These are phyloP conservation scores for Caradrina clavipalpis DNA, from an alignment of 2,888 invertebrate genomes.

Conservation along the genomic window DNA sequence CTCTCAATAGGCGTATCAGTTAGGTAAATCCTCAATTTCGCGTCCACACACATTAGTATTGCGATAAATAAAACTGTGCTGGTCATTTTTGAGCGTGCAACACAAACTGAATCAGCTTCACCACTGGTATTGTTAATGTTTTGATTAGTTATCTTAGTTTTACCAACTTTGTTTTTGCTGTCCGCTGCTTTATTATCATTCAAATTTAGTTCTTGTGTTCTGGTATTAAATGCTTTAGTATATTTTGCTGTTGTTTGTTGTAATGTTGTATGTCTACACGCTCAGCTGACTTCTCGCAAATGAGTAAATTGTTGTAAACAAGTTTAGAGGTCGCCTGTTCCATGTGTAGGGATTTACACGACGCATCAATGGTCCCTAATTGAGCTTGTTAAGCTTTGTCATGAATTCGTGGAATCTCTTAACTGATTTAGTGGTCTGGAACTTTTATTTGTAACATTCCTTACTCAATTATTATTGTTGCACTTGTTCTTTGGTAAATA, in stretches of 20 bases:
- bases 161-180: slow-evolving; percentile 68
- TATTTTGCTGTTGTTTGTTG: slow-evolving; percentile 19
- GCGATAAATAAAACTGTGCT: slow-evolving; percentile 60
- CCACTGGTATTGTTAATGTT: slow-evolving; percentile 74
- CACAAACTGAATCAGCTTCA: slow-evolving; percentile 64
- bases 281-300: slow-evolving; percentile 69
- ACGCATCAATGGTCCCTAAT: slow-evolving; percentile 49
- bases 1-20: slow-evolving; percentile 79
- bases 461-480: slow-evolving; percentile 6
- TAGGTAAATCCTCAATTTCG: slow-evolving; percentile 74
- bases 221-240: slow-evolving; percentile 50
- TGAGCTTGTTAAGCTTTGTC: slow-evolving; percentile 52
- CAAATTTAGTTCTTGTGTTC: slow-evolving; percentile 66
- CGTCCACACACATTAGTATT: slow-evolving; percentile 70
- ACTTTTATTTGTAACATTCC: slow-evolving; percentile 18
- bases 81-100: slow-evolving; percentile 70
- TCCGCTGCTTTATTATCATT: slow-evolving; percentile 30
- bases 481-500: background rate
- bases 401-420: slow-evolving; percentile 40
- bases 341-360: slow-evolving; percentile 50
- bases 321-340: slow-evolving; percentile 71
- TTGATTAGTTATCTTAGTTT: slow-evolving; percentile 76
- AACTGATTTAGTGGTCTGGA: slow-evolving; percentile 31
- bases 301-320: slow-evolving; percentile 77
- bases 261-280: slow-evolving; percentile 58